Evolutionary conservation across 2,888 invertebrate genomes (phyloP).

Genomic region (Lasius platythorax): DNA sequence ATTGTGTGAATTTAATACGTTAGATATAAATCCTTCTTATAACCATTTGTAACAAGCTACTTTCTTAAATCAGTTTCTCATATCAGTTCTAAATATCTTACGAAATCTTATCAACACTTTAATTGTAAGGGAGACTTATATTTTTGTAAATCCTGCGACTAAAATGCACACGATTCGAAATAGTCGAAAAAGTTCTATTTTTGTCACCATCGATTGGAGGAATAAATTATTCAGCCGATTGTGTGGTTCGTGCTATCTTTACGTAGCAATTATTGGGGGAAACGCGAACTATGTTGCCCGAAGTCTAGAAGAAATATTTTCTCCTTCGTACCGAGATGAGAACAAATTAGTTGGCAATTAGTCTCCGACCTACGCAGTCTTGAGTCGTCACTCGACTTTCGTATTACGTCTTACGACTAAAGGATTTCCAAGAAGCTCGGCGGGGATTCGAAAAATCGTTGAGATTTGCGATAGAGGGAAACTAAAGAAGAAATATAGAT

Average conservation of each 20-base stretch:
- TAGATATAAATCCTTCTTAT: neutral
- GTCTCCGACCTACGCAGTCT: conserved; percentile 68
- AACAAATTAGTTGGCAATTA: conserved; percentile 79
- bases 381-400: conserved; percentile 75
- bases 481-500: neutral
- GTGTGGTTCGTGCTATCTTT: conserved; percentile 1
- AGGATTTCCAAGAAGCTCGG: neutral
- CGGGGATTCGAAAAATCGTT: neutral
- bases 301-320: conserved; percentile 42
- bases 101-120: neutral
- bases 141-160: conserved; percentile 8
- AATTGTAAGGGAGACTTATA: neutral
- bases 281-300: conserved; percentile 7
- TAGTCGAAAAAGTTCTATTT: conserved; percentile 44
- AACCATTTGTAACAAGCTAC: neutral
- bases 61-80: neutral
- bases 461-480: neutral
- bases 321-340: conserved; percentile 43
- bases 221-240: conserved; percentile 33
- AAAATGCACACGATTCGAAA: conserved; percentile 23
- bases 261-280: conserved; percentile 26
- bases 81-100: neutral
- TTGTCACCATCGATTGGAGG: conserved; percentile 15
- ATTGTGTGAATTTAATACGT: neutral
- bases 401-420: conserved; percentile 20